These are phyloP conservation scores for Urocynchramus pylzowi DNA, from an alignment of 2,113 vertebrate species.

Conservation along the genomic window DNA sequence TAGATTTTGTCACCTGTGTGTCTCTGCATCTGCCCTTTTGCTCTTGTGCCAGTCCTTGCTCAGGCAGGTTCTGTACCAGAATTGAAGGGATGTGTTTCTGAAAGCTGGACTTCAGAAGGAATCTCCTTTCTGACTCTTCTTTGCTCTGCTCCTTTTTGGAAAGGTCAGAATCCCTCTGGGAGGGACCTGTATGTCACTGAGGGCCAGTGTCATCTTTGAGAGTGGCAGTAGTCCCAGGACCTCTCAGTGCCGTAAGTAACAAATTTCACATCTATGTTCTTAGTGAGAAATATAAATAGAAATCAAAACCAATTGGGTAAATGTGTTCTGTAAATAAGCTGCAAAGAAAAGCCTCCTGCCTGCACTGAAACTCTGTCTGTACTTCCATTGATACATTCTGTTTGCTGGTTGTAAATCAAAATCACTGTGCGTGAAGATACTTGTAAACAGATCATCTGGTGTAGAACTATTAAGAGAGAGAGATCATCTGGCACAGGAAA, in stretches of 20 bases:
- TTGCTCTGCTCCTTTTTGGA: not conserved
- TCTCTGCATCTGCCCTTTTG: not conserved
- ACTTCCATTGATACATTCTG: not conserved
- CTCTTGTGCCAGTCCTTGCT: not conserved
- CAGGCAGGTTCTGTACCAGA: not conserved
- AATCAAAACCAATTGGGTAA: conserved; percentile 16
- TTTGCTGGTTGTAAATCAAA: conserved; percentile 15
- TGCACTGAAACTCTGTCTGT: not conserved
- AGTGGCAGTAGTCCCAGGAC: not conserved
- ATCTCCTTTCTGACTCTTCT: not conserved
- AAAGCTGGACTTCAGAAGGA: not conserved
- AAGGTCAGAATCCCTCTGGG: not conserved
- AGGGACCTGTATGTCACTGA: not conserved
- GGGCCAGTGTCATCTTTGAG: not conserved
- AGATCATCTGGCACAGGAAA: not conserved
- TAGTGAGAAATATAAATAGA: not conserved
- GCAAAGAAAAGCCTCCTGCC: not conserved
- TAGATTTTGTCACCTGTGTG: not conserved
- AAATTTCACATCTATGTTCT: not conserved
- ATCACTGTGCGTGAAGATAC: not conserved
- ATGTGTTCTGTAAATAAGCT: not conserved
- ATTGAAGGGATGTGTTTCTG: not conserved
- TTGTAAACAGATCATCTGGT: not conserved
- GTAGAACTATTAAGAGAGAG: not conserved
- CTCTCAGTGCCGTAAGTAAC: not conserved